Percentiles rank a stretch among this genome's conserved stretches.
These are phyloP conservation scores for Strigamia crassipes DNA, from an alignment of 2,888 invertebrate genomes.

Conservation along the genomic window DNA sequence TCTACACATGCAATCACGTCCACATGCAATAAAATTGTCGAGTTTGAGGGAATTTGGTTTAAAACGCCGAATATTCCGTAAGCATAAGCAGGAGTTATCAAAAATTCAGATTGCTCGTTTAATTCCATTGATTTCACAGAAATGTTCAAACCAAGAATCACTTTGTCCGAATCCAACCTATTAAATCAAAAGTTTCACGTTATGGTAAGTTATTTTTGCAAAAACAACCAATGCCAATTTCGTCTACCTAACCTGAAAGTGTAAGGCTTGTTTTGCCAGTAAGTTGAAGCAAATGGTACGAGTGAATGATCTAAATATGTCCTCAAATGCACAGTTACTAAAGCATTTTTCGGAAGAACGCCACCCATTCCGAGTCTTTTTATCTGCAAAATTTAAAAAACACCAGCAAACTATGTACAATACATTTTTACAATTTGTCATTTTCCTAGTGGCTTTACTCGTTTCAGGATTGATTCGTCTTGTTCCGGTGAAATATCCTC, in stretches of 20 bases:
- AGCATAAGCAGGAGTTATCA: conserved; percentile 74
- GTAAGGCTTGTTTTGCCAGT: conserved; percentile 60
- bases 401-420: no score
- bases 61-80: conserved; percentile 77
- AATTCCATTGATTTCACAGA: conserved; percentile 71
- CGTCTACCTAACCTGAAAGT: conserved; percentile 46
- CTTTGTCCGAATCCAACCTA: conserved; percentile 58
- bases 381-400: background rate
- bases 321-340: conserved; percentile 70
- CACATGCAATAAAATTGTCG: conserved; percentile 74
- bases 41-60: conserved; percentile 71
- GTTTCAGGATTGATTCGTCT: background rate
- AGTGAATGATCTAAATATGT: conserved; percentile 72
- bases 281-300: conserved; percentile 75
- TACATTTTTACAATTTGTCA: no score
- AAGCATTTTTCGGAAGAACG: conserved; percentile 64
- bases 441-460: background rate
- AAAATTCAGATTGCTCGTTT: conserved; percentile 77
- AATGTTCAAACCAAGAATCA: conserved; percentile 71
- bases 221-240: no score
- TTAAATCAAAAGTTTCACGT: conserved; percentile 52
- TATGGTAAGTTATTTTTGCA: no score
- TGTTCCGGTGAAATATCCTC: background rate
- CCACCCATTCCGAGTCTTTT: conserved; percentile 60
- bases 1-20: conserved; percentile 70